Conservation (phyloP, 1,140 invertebrate species). For the Heterodera schachtii region DNA sequence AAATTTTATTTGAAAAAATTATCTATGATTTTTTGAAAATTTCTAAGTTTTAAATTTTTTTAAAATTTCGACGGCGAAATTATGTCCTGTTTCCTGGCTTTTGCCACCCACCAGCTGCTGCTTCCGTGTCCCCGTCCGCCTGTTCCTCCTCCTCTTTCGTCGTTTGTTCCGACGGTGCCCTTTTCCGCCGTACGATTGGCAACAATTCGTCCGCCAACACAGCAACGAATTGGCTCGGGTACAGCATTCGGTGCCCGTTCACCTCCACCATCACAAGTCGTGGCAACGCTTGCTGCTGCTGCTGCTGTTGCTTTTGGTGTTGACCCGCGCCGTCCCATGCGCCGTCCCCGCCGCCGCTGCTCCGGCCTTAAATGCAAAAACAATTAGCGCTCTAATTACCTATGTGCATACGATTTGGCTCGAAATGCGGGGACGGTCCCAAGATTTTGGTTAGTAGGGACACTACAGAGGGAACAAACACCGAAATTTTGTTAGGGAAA, state of each 20-base stretch:
- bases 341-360: not conserved
- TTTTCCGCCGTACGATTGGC: not conserved
- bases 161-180: not conserved
- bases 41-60: too few species aligned
- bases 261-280: slow-evolving; percentile 48
- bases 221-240: slow-evolving; percentile 46
- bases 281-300: slow-evolving; percentile 28
- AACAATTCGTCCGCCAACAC: slow-evolving; percentile 40
- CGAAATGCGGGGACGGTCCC: not conserved
- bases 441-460: too few species aligned
- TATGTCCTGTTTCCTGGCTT: too few species aligned
- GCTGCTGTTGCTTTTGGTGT: not conserved
- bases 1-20: too few species aligned
- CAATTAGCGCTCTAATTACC: not conserved
- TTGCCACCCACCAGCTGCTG: too few species aligned
- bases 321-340: not conserved
- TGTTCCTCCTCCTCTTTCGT: slow-evolving; percentile 11
- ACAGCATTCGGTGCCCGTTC: slow-evolving; percentile 45
- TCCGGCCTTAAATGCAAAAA: not conserved
- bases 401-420: not conserved
- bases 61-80: too few species aligned
- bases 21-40: too few species aligned
- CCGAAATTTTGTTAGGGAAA: too few species aligned
- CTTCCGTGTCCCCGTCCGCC: not conserved
- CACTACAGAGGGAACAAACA: too few species aligned